phyloP scores from a whole-genome alignment of 1,140 invertebrate genomes.

The Tetranychus urticae region DNA sequence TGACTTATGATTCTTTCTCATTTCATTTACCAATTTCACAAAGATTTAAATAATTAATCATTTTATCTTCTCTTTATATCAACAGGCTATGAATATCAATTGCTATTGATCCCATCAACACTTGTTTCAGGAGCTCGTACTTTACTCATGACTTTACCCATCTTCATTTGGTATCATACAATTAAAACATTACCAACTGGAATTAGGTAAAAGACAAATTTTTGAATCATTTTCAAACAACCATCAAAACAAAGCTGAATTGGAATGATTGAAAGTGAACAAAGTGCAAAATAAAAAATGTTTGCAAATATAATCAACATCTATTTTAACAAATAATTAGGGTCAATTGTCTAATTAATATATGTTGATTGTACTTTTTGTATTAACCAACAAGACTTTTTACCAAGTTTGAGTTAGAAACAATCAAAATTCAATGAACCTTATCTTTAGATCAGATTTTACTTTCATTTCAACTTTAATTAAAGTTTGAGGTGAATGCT shows the following conservation, averaged over 20 bases:
- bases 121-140: constrained; percentile 2
- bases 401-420: too few relatives aligned
- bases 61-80: neutral
- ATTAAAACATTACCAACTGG: constrained; percentile 12
- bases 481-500: too few relatives aligned
- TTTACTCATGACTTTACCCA: neutral
- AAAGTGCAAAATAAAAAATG: too few relatives aligned
- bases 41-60: neutral
- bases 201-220: constrained; percentile 6
- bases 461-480: too few relatives aligned
- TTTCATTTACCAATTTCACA: neutral
- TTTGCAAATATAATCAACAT: too few relatives aligned
- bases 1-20: neutral
- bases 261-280: neutral
- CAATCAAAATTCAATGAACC: too few relatives aligned
- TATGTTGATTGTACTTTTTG: too few relatives aligned
- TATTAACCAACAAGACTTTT: too few relatives aligned
- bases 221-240: neutral
- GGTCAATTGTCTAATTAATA: too few relatives aligned
- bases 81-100: constrained; percentile 3
- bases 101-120: constrained; percentile 6
- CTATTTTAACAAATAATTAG: too few relatives aligned
- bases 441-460: too few relatives aligned
- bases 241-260: neutral
- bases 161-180: constrained; percentile 8